Conservation (phyloP, 1,140 invertebrate species). For the Globodera ellingtonae region DNA sequence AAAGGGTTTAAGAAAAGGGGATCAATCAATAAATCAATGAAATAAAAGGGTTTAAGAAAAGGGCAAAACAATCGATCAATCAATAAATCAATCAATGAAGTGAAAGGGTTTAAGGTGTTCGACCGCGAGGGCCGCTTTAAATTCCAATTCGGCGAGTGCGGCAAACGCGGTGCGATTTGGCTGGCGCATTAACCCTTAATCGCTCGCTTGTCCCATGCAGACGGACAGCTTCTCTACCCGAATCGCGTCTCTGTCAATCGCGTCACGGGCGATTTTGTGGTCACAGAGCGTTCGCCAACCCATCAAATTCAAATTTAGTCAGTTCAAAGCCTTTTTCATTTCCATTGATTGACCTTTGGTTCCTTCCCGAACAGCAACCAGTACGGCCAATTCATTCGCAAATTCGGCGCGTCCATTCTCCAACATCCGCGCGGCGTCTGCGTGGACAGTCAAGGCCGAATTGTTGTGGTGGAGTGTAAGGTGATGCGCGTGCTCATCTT, state of each 20-base stretch:
- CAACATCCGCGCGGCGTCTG: constrained; percentile 96
- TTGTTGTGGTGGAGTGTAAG: constrained; percentile 88
- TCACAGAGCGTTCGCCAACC: constrained; percentile 94
- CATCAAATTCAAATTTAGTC: constrained; percentile 92
- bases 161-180: constrained; percentile 71
- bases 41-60: no score
- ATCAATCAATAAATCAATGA: no score
- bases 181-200: no score
- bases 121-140: constrained; percentile 98
- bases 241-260: constrained; percentile 93
- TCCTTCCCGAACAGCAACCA: constrained; percentile 74
- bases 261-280: constrained; percentile 95
- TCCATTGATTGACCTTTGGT: not conserved
- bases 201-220: not conserved
- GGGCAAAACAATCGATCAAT: no score
- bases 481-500: constrained; percentile 99
- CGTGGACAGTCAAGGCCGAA: constrained; percentile 94
- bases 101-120: constrained; percentile 74
- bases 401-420: constrained; percentile 96
- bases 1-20: not conserved
- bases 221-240: constrained; percentile 94
- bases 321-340: not conserved
- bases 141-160: constrained; percentile 99
- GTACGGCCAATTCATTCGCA: constrained; percentile 96
- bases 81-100: not conserved